Evolutionary conservation across 1,140 invertebrate species (phyloP).

Genomic region (Bathynomus jamesi): DNA sequence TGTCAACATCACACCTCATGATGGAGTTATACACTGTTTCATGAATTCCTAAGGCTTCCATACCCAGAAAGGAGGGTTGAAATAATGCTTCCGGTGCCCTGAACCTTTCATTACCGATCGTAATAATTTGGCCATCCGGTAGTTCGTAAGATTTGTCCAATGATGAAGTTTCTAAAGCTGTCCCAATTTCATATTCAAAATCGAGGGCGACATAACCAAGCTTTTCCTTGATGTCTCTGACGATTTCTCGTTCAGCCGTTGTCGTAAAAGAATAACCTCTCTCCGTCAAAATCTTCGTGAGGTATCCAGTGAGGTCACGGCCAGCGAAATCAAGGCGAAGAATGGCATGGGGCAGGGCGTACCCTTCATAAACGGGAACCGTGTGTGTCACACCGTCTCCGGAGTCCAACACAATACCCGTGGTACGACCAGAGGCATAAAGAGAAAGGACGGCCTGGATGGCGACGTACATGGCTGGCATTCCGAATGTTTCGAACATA

Average conservation of each 20-base stretch:
- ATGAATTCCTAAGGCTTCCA: constrained; percentile 73
- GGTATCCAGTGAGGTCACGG: constrained; percentile 44
- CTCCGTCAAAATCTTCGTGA: constrained; percentile 86
- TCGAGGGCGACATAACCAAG: constrained; percentile 71
- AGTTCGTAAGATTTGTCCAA: constrained; percentile 74
- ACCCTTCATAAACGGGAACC: too few species aligned
- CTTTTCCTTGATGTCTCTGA: constrained; percentile 87
- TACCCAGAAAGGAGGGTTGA: constrained; percentile 64
- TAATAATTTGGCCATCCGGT: constrained; percentile 76
- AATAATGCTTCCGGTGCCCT: constrained; percentile 76
- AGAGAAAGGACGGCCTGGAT: constrained; percentile 80
- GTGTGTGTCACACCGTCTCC: constrained; percentile 83
- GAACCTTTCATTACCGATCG: constrained; percentile 51
- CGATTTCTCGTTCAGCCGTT: constrained; percentile 76
- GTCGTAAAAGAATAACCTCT: constrained; percentile 50
- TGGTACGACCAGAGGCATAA: constrained; percentile 88
- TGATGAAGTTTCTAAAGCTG: constrained; percentile 44
- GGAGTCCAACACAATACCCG: constrained; percentile 83
- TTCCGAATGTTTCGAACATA: constrained; percentile 91
- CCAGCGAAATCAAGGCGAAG: constrained; percentile 49
- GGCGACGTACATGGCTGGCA: constrained; percentile 77
- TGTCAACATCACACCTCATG: constrained; percentile 51
- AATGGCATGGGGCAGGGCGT: constrained; percentile 52
- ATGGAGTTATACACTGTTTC: constrained; percentile 65
- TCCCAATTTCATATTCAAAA: constrained; percentile 33